These are phyloP conservation scores for Adelosebastes latens DNA, from an alignment of 2,797 vertebrate genomes.

Conservation along the genomic window DNA sequence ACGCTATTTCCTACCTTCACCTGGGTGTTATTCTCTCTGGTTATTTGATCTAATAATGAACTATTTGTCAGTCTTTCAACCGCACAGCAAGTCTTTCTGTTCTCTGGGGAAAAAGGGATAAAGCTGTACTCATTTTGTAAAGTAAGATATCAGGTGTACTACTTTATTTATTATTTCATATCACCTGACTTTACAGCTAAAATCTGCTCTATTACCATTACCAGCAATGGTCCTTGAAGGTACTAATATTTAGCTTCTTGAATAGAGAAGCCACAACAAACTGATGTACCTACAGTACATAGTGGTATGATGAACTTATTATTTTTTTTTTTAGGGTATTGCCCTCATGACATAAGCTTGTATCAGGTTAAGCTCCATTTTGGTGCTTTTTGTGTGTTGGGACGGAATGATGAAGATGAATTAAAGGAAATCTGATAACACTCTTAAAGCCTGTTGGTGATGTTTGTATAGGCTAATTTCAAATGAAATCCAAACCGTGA, in stretches of 20 bases:
- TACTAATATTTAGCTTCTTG: background rate
- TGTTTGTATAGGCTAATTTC: background rate
- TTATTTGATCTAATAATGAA: background rate
- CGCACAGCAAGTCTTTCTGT: background rate
- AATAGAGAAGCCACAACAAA: background rate
- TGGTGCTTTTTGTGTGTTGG: background rate
- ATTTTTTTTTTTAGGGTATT: background rate
- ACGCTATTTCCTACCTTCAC: background rate
- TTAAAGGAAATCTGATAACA: slow-evolving; percentile 12
- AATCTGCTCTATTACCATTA: background rate
- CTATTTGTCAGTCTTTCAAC: background rate
- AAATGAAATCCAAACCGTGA: background rate
- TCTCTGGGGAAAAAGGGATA: background rate
- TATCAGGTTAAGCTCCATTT: background rate
- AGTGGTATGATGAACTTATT: background rate
- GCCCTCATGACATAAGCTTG: background rate
- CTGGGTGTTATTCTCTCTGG: background rate
- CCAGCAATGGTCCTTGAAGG: background rate
- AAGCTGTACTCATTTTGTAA: background rate
- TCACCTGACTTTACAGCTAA: background rate
- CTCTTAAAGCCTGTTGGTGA: background rate
- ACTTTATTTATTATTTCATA: slow-evolving; percentile 22
- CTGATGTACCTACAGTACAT: background rate
- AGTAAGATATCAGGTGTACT: background rate
- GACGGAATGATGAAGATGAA: background rate